These are phyloP conservation scores for Melinopterus prodromus DNA, from an alignment of 2,888 invertebrate species.

Conservation along the genomic window DNA sequence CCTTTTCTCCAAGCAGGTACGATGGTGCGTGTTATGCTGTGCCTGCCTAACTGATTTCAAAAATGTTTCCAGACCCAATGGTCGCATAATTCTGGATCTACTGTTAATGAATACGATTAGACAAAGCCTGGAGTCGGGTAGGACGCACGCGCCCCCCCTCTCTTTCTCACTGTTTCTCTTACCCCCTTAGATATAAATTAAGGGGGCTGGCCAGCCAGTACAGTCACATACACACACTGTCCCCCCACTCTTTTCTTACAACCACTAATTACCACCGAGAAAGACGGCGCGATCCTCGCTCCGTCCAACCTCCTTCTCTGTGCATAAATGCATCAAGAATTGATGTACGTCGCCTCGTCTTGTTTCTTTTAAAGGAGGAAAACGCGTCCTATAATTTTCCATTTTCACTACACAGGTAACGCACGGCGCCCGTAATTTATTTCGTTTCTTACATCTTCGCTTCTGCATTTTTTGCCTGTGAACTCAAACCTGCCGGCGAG, in stretches of 20 bases:
- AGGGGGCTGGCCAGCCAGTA: conserved; percentile 59
- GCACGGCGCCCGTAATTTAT: not conserved
- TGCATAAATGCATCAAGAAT: conserved; percentile 59
- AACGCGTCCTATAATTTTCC: not conserved
- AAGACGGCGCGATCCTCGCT: conserved; percentile 44
- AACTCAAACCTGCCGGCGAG: not conserved
- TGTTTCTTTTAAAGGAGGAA: conserved; percentile 47
- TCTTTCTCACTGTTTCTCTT: conserved; percentile 58
- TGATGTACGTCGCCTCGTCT: conserved; percentile 54
- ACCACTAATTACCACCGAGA: conserved; percentile 61
- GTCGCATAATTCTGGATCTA: conserved; percentile 65
- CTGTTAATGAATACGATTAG: conserved; percentile 69
- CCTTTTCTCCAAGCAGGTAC: not conserved
- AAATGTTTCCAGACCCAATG: conserved; percentile 64
- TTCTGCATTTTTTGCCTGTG: not conserved
- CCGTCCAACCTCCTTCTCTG: conserved; percentile 46
- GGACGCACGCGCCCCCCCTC: conserved; percentile 56
- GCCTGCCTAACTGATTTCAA: conserved; percentile 62
- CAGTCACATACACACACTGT: conserved; percentile 59
- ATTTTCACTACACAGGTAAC: not conserved
- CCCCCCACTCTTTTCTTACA: conserved; percentile 55
- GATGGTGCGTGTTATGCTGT: conserved; percentile 52
- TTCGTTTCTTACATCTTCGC: not conserved
- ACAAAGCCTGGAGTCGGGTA: conserved; percentile 62
- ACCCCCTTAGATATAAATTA: conserved; percentile 62